Percentiles rank a stretch among this genome's conserved stretches.
Conservation (phyloP, 2,888 invertebrate genomes). For the Drosophila greeni region DNA sequence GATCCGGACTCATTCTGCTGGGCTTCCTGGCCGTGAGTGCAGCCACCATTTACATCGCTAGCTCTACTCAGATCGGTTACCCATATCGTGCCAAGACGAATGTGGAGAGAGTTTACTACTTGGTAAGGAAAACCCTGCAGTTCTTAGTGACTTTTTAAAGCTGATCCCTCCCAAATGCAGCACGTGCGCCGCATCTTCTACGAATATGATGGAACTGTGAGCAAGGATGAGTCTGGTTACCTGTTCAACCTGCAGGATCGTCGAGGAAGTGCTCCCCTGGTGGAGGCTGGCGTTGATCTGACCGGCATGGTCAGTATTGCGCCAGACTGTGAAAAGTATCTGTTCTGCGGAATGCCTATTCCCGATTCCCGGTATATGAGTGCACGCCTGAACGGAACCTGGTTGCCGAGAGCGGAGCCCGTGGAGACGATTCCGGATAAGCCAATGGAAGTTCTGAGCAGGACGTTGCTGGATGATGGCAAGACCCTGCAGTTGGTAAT, state of each 20-base stretch:
- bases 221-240: conserved; percentile 79
- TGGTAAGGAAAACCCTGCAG: conserved; percentile 77
- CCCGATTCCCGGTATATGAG: conserved; percentile 60
- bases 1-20: conserved; percentile 46
- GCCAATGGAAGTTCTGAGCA: conserved; percentile 55
- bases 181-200: conserved; percentile 79
- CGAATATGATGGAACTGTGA: conserved; percentile 72
- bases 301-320: conserved; percentile 51
- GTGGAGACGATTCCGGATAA: conserved; percentile 50
- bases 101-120: conserved; percentile 80
- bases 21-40: conserved; percentile 30
- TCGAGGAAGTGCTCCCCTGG: conserved; percentile 47
- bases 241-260: conserved; percentile 79
- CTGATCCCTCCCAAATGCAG: not conserved
- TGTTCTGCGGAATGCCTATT: conserved; percentile 72
- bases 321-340: conserved; percentile 54
- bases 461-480: conserved; percentile 41
- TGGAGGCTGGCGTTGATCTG: conserved; percentile 47
- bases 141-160: not conserved
- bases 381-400: conserved; percentile 45
- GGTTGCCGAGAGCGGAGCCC: conserved; percentile 56
- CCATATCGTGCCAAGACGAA: conserved; percentile 80
- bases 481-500: conserved; percentile 59
- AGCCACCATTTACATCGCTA: conserved; percentile 40
- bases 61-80: conserved; percentile 81